Evolutionary conservation across 2,797 vertebrate species (phyloP).

Genomic region (Pteronotus mesoamericanus): DNA sequence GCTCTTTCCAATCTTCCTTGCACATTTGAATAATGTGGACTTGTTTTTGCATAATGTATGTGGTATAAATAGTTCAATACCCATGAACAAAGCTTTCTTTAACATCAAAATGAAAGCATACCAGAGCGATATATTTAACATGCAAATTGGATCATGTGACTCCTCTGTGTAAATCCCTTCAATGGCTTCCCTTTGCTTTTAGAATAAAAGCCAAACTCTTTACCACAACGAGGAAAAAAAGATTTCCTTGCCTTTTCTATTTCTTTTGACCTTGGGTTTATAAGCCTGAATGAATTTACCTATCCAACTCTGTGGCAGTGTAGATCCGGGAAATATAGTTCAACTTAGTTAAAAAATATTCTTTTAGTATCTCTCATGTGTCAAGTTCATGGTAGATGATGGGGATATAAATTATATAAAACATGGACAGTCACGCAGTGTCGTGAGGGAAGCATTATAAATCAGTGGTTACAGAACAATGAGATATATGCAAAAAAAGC

Average conservation of each 20-base stretch:
- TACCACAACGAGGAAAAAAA: background rate
- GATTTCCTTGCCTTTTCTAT: background rate
- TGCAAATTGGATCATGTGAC: background rate
- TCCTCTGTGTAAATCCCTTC: background rate
- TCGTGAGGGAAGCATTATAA: background rate
- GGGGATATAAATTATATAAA: background rate
- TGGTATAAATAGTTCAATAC: background rate
- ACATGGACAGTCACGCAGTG: background rate
- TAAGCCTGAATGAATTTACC: background rate
- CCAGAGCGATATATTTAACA: background rate
- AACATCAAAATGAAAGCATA: background rate
- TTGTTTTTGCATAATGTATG: background rate
- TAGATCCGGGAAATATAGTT: background rate
- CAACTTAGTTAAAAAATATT: background rate
- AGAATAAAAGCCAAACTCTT: constrained; percentile 32
- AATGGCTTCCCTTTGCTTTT: constrained; percentile 3
- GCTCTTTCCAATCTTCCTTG: background rate
- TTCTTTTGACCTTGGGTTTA: background rate
- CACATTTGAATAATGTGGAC: background rate
- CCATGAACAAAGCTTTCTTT: constrained; percentile 38
- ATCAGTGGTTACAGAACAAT: background rate
- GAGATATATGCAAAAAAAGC: background rate
- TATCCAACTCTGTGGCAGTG: background rate
- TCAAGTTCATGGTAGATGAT: background rate
- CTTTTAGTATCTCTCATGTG: background rate